Evolutionary conservation across 1,140 invertebrate species (phyloP), one percentile per base, ranked within the genome.

Genomic region (Hylaeus anthracinus): DNA sequence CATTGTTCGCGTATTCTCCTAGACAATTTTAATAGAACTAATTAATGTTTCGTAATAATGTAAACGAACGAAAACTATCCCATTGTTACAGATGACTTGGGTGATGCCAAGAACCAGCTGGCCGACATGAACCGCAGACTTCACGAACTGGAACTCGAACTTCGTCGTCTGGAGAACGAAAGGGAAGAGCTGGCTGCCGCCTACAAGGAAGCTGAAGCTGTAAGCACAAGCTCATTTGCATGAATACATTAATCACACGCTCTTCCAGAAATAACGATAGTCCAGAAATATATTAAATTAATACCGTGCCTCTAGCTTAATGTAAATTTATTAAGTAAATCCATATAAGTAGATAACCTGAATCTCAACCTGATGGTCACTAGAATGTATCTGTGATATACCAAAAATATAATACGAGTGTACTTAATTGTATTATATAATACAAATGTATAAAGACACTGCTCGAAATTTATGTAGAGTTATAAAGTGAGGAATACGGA

Each of bases 201-300:
- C 84, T 98, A 98, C 95, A 98, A 98, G 93, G 98, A 99, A 95
- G 98, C 98, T 88, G 98, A 99, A 94, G 97, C 98, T 93, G 97
- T 98, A 95, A 96, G 96, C 96, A 55, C 3, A 43, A 45, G 0
- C 26, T 6, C 9, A n/a, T 69, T 69, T 26, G 60, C 37, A 39
- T 39, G 37, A 61, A 26, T 26, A 26, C 26, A 0, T 26, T 26
- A 26, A 26, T 26, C 26, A 26, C 26, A 26, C 26, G 26, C 26
- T 26, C 26, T 26, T 26, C 26, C 26, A 26, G 26, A 26, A 26
- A 26, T 26, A 26, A 26, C 26, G 26, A 26, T 26, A 26, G 26
- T 26, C 26, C 26, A 26, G 26, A 26, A 26, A 26, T 26, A 26
- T 26, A 26, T 26, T 26, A 26, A 26, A 26, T 26, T 26, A 26